These are phyloP conservation scores for Lophotriccus pileatus DNA, from an alignment of 2,797 vertebrate species.

Conservation along the genomic window DNA sequence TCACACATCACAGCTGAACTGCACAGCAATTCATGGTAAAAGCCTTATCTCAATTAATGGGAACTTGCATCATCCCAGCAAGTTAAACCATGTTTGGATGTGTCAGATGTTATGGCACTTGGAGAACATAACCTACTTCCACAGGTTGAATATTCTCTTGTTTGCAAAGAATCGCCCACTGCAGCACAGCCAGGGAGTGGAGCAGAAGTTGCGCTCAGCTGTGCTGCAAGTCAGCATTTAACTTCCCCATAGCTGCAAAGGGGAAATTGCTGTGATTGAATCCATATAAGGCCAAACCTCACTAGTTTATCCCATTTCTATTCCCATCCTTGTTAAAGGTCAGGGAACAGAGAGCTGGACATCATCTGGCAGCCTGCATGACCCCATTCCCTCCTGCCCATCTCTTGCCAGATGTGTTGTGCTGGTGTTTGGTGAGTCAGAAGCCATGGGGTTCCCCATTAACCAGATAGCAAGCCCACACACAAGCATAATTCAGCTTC, in stretches of 20 bases:
- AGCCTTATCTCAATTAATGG: neutral
- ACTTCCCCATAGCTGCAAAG: neutral
- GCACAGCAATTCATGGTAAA: neutral
- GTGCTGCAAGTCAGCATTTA: neutral
- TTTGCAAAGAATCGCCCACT: neutral
- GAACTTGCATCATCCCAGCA: neutral
- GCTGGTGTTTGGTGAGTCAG: neutral
- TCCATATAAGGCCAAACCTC: neutral
- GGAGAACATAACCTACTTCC: neutral
- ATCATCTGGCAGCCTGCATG: accelerated
- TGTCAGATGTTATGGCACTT: neutral
- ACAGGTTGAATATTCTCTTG: neutral
- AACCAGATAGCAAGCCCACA: neutral
- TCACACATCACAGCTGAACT: neutral
- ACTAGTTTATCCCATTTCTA: neutral
- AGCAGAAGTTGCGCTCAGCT: neutral
- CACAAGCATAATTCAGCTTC: neutral
- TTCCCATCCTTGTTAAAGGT: neutral
- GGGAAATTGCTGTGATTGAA: neutral
- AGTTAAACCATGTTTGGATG: neutral
- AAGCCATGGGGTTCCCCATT: neutral
- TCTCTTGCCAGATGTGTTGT: neutral
- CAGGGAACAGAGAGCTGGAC: neutral
- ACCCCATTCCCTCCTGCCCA: neutral
- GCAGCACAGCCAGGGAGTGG: neutral